phyloP scores from a whole-genome alignment of 2,888 invertebrate genomes.

The Limnephilus marmoratus region DNA sequence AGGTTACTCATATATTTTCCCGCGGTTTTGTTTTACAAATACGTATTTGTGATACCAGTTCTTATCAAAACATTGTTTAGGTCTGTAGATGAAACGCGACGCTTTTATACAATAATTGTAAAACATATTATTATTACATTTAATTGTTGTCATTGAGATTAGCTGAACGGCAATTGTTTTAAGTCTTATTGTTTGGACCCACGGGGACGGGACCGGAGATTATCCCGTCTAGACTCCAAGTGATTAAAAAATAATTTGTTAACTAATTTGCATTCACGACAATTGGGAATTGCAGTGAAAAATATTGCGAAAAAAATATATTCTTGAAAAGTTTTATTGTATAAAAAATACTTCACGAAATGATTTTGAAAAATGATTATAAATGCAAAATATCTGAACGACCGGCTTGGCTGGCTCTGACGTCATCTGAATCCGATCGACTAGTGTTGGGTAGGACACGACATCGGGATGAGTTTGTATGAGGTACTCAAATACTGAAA shows the following conservation, averaged over 20 bases:
- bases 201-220: neutral
- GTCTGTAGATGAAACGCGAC: neutral
- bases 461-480: too few species aligned
- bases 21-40: neutral
- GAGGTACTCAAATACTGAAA: too few species aligned
- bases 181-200: neutral
- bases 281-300: neutral
- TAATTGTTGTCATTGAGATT: neutral
- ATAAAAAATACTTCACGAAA: too few species aligned
- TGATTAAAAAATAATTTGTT: neutral
- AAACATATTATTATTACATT: neutral
- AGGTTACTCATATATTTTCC: neutral
- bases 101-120: neutral
- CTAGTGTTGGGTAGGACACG: too few species aligned
- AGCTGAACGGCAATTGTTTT: neutral
- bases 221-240: neutral
- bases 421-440: neutral
- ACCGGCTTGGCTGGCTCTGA: neutral
- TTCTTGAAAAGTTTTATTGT: too few species aligned
- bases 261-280: neutral
- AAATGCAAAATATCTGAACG: too few species aligned
- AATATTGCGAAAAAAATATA: neutral
- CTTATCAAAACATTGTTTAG: neutral
- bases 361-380: too few species aligned
- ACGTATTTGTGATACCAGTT: neutral